Evolutionary conservation across 2,113 vertebrate species (phyloP).

Genomic region (Petrocephalus zakoni): DNA sequence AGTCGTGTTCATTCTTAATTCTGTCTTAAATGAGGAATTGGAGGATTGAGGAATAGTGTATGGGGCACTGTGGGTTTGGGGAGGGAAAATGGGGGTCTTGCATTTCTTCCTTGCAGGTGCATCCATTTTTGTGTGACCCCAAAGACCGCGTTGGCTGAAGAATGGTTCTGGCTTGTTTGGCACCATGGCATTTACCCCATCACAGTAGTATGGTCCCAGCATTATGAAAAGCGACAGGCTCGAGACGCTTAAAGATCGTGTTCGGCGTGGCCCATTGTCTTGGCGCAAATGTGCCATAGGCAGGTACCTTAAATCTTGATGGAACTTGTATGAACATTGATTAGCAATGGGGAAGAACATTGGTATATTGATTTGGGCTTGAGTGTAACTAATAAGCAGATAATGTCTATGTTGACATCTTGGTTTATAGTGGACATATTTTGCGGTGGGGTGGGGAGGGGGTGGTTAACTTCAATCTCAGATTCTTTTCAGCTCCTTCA

Average conservation of each 20-base stretch:
- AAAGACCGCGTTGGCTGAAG: slow-evolving; percentile 35
- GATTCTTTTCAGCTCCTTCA: slow-evolving; percentile 60
- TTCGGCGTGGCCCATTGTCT: slow-evolving; percentile 43
- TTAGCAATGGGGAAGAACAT: no score
- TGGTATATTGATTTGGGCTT: not conserved
- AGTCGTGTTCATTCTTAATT: not conserved
- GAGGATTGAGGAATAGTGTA: not conserved
- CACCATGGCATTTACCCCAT: slow-evolving; percentile 28
- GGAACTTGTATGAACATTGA: not conserved
- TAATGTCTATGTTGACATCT: not conserved
- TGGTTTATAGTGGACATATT: slow-evolving; percentile 29
- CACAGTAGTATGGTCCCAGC: slow-evolving; percentile 37
- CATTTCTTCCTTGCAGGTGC: slow-evolving; percentile 64
- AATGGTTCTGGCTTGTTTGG: slow-evolving; percentile 18
- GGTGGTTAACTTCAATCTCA: slow-evolving; percentile 61
- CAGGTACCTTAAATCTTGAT: slow-evolving; percentile 45
- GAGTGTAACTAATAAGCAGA: not conserved
- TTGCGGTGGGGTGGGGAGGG: slow-evolving; percentile 29
- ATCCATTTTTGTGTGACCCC: slow-evolving; percentile 40
- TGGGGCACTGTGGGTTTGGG: slow-evolving; percentile 31
- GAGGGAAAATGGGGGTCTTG: slow-evolving; percentile 50
- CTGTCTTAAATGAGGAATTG: not conserved
- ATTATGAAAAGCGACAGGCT: slow-evolving; percentile 36
- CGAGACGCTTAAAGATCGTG: slow-evolving; percentile 41
- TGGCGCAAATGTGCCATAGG: slow-evolving; percentile 46